Evolutionary conservation across 2,113 vertebrate genomes (phyloP).

Genomic region (Lagopus leucura): DNA sequence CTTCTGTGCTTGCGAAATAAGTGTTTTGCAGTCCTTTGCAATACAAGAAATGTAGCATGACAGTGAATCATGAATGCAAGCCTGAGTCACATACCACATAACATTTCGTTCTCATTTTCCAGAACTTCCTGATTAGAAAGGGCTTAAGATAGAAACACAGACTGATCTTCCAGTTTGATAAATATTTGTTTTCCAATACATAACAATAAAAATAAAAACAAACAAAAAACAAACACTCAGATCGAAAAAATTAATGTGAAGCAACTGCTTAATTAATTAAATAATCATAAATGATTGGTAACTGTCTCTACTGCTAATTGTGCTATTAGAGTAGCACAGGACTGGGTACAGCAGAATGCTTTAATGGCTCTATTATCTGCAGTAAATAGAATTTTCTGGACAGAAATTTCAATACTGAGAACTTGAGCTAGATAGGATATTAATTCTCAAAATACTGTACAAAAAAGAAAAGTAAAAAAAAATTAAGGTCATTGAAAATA

Average conservation of each 20-base stretch:
- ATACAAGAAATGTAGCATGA: neutral
- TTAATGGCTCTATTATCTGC: neutral
- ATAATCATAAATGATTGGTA: neutral
- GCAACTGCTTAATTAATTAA: neutral
- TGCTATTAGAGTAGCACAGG: neutral
- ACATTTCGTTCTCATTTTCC: neutral
- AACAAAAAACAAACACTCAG: neutral
- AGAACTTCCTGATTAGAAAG: neutral
- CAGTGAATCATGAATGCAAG: slow-evolving; percentile 13
- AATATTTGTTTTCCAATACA: neutral
- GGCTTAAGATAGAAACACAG: neutral
- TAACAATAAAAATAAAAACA: neutral
- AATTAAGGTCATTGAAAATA: neutral
- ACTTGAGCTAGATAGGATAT: neutral
- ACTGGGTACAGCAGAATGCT: neutral
- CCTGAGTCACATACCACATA: neutral
- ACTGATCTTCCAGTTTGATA: neutral
- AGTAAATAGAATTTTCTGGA: neutral
- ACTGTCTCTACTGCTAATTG: neutral
- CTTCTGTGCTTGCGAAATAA: neutral
- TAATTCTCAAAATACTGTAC: neutral
- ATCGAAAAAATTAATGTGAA: neutral
- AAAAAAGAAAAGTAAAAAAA: neutral
- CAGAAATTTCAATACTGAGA: neutral
- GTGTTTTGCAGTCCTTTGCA: neutral